Evolutionary conservation across 2,797 vertebrate genomes (phyloP).

Genomic region (Esox masquinongy): DNA sequence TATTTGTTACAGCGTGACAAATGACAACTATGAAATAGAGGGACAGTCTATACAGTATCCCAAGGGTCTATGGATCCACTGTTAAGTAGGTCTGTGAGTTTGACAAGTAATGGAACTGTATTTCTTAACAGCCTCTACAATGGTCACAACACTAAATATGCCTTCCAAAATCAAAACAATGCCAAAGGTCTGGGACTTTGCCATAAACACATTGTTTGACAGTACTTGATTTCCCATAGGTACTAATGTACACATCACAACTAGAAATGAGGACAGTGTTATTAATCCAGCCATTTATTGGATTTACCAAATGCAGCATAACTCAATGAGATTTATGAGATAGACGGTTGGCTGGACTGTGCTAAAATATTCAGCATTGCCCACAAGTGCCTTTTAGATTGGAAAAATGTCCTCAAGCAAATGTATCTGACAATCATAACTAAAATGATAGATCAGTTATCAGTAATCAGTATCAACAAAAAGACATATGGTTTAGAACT

Average conservation of each 20-base stretch:
- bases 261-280: slow-evolving; percentile 13
- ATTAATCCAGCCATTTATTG: slow-evolving; percentile 14
- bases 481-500: slow-evolving; percentile 51
- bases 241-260: neutral
- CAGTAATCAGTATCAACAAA: no score
- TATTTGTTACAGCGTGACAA: neutral
- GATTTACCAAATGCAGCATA: slow-evolving; percentile 36
- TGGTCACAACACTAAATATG: neutral
- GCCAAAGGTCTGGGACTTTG: slow-evolving; percentile 1
- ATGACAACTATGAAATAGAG: neutral
- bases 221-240: neutral
- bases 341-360: slow-evolving; percentile 17
- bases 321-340: slow-evolving; percentile 28
- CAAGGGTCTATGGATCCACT: neutral
- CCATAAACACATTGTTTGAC: neutral
- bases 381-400: slow-evolving; percentile 34
- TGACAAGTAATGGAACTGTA: neutral
- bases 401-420: slow-evolving; percentile 27
- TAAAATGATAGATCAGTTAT: no score
- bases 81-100: neutral
- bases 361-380: slow-evolving; percentile 45
- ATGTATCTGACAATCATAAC: neutral
- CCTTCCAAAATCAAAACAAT: slow-evolving; percentile 14
- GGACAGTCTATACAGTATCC: neutral
- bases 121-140: neutral